These are phyloP conservation scores for Tokudaia tokunoshimensis DNA, from an alignment of 2,797 vertebrate species.

Conservation along the genomic window DNA sequence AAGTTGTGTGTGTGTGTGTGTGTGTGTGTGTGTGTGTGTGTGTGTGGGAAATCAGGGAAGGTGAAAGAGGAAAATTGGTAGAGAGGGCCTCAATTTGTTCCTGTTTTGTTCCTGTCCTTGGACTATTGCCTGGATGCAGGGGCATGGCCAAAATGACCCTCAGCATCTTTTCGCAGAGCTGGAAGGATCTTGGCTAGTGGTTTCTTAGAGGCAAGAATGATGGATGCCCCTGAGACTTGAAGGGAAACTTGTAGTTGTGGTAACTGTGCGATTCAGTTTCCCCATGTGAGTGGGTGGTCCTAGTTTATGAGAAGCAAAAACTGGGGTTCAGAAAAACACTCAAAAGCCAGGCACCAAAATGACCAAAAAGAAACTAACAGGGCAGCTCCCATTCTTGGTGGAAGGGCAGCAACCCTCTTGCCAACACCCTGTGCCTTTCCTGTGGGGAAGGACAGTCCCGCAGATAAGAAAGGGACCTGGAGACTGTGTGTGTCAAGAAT, in stretches of 20 bases:
- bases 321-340: constrained; percentile 39
- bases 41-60: too few relatives aligned
- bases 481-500: not conserved
- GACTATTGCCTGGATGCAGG: not conserved
- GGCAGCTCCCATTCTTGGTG: not conserved
- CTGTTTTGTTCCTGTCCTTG: not conserved
- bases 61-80: not conserved
- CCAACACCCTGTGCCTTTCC: not conserved
- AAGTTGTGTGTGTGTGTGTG: too few relatives aligned
- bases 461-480: not conserved
- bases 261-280: constrained; percentile 40
- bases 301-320: constrained; percentile 15
- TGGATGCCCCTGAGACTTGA: constrained; percentile 7
- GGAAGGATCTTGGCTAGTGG: not conserved
- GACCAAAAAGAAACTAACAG: not conserved
- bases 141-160: not conserved
- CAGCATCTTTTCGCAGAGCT: not conserved
- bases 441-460: not conserved
- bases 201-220: constrained; percentile 11
- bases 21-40: too few relatives aligned
- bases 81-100: not conserved
- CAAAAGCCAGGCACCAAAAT: not conserved
- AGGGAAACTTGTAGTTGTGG: constrained; percentile 58
- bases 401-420: not conserved
- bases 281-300: constrained; percentile 54